These are phyloP conservation scores for Drosophila erecta DNA, from an alignment of 1,140 invertebrate genomes.

Conservation along the genomic window DNA sequence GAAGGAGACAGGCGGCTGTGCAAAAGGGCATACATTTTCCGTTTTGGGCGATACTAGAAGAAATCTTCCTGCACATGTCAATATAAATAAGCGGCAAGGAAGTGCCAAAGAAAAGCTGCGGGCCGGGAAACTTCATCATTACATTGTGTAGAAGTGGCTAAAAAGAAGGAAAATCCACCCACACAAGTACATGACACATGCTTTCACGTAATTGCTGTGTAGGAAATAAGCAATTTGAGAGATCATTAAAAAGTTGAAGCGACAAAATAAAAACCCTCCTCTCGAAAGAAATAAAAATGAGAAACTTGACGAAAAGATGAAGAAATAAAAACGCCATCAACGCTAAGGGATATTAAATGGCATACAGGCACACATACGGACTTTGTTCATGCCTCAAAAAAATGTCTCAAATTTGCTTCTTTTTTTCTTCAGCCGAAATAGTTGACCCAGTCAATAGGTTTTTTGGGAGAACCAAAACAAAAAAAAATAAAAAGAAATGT, in stretches of 20 bases:
- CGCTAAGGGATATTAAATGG: constrained; percentile 69
- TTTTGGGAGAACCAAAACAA: background rate
- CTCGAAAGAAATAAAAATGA: constrained; percentile 32
- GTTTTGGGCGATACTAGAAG: constrained; percentile 40
- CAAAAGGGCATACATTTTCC: constrained; percentile 23
- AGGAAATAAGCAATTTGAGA: constrained; percentile 83
- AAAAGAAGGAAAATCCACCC: constrained; percentile 15
- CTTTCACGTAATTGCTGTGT: constrained; percentile 75
- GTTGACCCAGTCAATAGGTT: constrained; percentile 53
- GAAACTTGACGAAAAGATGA: constrained; percentile 39
- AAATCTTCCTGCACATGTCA: constrained; percentile 75
- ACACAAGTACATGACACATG: constrained; percentile 28
- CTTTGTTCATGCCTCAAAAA: constrained; percentile 7
- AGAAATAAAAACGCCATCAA: constrained; percentile 75
- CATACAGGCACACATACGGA: constrained; percentile 36
- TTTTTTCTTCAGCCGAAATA: constrained; percentile 17
- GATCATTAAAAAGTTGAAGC: constrained; percentile 83
- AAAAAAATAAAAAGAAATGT: constrained; percentile 8
- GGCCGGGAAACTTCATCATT: constrained; percentile 59
- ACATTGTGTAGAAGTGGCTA: constrained; percentile 7
- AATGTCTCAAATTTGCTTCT: background rate
- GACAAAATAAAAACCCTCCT: constrained; percentile 51
- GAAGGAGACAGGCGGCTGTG: too few relatives aligned
- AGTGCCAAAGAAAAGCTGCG: constrained; percentile 17
- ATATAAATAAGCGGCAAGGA: constrained; percentile 62